Evolutionary conservation across 2,113 vertebrate species (phyloP).

Genomic region (Pungitius pungitius): DNA sequence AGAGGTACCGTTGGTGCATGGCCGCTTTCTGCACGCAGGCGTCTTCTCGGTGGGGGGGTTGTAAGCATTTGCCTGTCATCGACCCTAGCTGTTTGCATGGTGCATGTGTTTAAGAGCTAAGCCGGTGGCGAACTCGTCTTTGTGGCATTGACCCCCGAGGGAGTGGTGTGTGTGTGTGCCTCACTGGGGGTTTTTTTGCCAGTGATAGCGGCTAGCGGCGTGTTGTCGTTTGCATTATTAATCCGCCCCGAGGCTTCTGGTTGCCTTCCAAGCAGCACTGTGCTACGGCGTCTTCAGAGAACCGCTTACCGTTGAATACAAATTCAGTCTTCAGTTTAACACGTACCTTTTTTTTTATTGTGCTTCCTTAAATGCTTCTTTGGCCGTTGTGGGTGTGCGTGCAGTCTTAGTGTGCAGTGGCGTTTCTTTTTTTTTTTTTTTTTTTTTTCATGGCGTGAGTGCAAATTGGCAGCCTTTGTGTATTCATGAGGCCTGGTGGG

Average conservation of each 20-base stretch:
- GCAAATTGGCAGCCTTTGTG: slow-evolving; percentile 14
- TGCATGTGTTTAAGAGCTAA: slow-evolving; percentile 38
- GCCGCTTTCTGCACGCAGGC: background rate
- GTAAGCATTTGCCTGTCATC: slow-evolving; percentile 35
- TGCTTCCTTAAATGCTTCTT: slow-evolving; percentile 21
- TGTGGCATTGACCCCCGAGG: slow-evolving; percentile 31
- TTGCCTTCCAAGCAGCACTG: slow-evolving; percentile 34
- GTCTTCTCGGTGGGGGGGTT: slow-evolving; percentile 5
- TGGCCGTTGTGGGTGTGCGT: slow-evolving; percentile 18
- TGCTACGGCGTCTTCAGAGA: slow-evolving; percentile 19
- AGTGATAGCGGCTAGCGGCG: slow-evolving; percentile 19
- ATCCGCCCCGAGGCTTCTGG: slow-evolving; percentile 43
- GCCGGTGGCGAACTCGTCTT: slow-evolving; percentile 27
- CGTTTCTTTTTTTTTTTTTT: slow-evolving; percentile 26
- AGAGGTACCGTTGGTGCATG: slow-evolving; percentile 85
- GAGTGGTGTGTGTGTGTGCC: slow-evolving; percentile 18
- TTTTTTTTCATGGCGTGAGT: slow-evolving; percentile 9
- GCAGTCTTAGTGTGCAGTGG: background rate
- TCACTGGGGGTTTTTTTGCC: slow-evolving; percentile 25
- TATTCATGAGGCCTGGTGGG: slow-evolving; percentile 5
- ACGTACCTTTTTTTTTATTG: background rate
- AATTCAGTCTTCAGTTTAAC: slow-evolving; percentile 9
- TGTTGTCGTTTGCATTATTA: slow-evolving; percentile 64
- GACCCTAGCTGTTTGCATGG: slow-evolving; percentile 19
- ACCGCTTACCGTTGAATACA: slow-evolving; percentile 34